Base-by-base conservation (phyloP, 2,797 vertebrate species). In the Pseudomugil gertrudae region DNA sequence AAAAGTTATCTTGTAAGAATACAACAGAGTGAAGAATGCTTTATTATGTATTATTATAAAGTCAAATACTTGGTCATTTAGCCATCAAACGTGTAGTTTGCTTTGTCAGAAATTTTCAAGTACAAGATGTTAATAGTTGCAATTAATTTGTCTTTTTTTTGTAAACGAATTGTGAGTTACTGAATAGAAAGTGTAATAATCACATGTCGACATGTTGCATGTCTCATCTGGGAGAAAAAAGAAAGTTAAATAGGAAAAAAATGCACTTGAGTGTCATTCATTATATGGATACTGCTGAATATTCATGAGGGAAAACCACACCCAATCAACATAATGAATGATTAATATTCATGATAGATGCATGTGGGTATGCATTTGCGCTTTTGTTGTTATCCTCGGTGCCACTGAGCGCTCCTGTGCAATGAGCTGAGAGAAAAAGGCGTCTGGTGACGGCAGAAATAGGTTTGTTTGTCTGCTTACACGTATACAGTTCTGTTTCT, bases 301-400 rank as follows among this genome's bases (percentile, higher is more conserved):
- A 95, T 94, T 91, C 90, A 95, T 92, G 86, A 87, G 27, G 48
- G 79, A 89, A 92, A 89, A 91, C 90, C 86, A 87, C 91, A 91
- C 85, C 90, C 91, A 94, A 94, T 94, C 94, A 93, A 90, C 87
- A 83, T 81, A 87, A 89, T 92, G 84, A 92, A 92, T 91, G 85
- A 94, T 94, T 92, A 90, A 93, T 91, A 93, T 92, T 93, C 90
- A 90, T 88, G 84, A 83, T 79, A 69, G 81, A 77, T 72, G 52
- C 72, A 72, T 64, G 85, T 92, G 85, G 88, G 93, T 93, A 92
- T 92, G 92, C 88, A 91, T 90, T 87, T 81, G 51, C 69, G 83
- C 88, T 87, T 92, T 92, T 92, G 91, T 93, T 91, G 85, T 78
- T 76, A 80, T 76, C 73, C 84, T 83, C 79, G 90, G 87, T 84